These are phyloP conservation scores for Cygnus atratus DNA, from an alignment of 2,113 vertebrate genomes.

Conservation along the genomic window DNA sequence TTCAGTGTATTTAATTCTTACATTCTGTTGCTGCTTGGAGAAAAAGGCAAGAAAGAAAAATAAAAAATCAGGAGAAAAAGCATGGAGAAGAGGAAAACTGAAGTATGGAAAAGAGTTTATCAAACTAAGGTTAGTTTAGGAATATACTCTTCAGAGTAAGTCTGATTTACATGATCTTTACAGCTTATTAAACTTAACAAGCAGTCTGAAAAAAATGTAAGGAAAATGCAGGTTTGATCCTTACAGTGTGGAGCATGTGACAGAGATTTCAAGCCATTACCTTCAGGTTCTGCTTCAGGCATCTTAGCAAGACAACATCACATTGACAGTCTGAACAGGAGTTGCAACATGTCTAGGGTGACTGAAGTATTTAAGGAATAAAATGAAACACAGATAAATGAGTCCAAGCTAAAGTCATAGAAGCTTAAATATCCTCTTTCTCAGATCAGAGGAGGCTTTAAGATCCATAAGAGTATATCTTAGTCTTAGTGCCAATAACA, in stretches of 20 bases:
- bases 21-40: not conserved
- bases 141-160: not conserved
- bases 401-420: not conserved
- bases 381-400: not conserved
- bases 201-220: not conserved
- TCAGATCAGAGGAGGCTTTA: not conserved
- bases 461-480: not conserved
- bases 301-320: not conserved
- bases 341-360: not conserved
- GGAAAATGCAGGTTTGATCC: not conserved
- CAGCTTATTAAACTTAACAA: not conserved
- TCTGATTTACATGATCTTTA: not conserved
- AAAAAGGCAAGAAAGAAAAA: not conserved
- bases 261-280: not conserved
- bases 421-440: not conserved
- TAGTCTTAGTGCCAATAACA: not conserved
- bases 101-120: not conserved
- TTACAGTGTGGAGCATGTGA: not conserved
- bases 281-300: not conserved
- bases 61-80: not conserved
- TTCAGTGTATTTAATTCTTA: not conserved
- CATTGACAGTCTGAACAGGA: not conserved
- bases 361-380: not conserved
- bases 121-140: not conserved
- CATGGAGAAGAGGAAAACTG: not conserved